Percentiles rank a stretch among this genome's conserved stretches.
Conservation (phyloP, 2,113 vertebrate species). For the Sapayoa aenigma region DNA sequence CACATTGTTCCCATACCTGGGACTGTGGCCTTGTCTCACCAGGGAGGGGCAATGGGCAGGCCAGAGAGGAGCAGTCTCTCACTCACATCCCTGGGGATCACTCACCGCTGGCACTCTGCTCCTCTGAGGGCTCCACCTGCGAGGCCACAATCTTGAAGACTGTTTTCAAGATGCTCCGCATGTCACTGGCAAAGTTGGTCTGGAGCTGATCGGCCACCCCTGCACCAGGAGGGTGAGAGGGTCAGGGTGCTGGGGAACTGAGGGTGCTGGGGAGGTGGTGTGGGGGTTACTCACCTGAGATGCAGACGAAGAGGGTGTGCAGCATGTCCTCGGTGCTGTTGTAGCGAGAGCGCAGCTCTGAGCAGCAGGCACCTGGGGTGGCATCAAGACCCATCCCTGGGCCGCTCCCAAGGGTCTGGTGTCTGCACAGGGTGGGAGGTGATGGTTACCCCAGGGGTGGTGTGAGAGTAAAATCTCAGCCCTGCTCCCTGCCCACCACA, state of each 20-base stretch:
- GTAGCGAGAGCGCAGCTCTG: constrained; percentile 63
- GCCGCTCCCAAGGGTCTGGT: neutral
- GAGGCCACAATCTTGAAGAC: constrained; percentile 71
- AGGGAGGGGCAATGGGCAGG: neutral
- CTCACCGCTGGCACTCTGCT: constrained; percentile 22
- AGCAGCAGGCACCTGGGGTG: neutral
- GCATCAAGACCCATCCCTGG: neutral
- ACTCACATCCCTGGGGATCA: neutral
- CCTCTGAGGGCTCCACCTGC: neutral
- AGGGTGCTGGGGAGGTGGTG: no score
- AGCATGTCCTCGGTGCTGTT: constrained; percentile 71
- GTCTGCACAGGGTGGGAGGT: neutral
- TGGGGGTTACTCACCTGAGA: constrained; percentile 64
- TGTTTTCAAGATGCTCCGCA: constrained; percentile 71
- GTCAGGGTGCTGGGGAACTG: neutral
- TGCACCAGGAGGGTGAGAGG: neutral
- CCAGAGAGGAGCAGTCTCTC: neutral
- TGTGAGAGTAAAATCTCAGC: neutral
- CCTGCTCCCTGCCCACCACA: accelerated
- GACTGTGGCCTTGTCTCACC: neutral
- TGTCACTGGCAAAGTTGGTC: constrained; percentile 78
- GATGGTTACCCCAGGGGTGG: neutral
- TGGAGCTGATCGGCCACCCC: constrained; percentile 79
- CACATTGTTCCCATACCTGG: neutral
- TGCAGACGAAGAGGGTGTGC: constrained; percentile 76